Percentiles rank a stretch among this genome's conserved stretches.
Conservation (phyloP, 2,888 invertebrate species). For the Falcaria lacertinaria region DNA sequence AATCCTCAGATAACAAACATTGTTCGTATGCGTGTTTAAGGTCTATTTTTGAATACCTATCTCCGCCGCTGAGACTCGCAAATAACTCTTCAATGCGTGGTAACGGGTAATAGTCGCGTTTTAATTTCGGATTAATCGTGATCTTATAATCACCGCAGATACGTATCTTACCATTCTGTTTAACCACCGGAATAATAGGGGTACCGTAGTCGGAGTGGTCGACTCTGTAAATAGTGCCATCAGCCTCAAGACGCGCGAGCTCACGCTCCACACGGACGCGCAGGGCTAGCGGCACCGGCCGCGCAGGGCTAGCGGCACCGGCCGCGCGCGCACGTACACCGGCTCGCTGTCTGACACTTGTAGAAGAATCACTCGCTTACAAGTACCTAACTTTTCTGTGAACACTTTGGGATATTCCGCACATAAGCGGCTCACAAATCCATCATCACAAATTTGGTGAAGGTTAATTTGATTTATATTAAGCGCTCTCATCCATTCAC, state of each 20-base stretch:
- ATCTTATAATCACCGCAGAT: conserved; percentile 23
- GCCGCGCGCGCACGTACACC: conserved; percentile 12
- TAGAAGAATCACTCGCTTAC: conserved; percentile 10
- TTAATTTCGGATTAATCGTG: conserved; percentile 23
- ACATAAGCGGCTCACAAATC: conserved; percentile 2
- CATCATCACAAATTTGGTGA: conserved; percentile 3
- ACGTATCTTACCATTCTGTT: conserved; percentile 13
- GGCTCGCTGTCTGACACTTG: conserved; percentile 11
- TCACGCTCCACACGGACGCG: conserved; percentile 17
- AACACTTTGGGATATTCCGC: conserved; percentile 15
- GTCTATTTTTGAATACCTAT: conserved; percentile 18
- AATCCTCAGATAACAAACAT: conserved; percentile 5
- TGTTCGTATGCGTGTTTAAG: conserved; percentile 15
- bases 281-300: too few species aligned
- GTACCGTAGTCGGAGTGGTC: conserved; percentile 21
- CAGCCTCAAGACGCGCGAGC: conserved; percentile 13
- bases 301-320: too few species aligned
- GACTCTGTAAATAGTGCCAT: conserved; percentile 18
- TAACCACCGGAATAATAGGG: conserved; percentile 23
- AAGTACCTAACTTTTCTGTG: conserved; percentile 9
- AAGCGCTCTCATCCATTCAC: conserved; percentile 13
- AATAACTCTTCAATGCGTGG: conserved; percentile 26
- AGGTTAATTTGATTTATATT: conserved; percentile 12
- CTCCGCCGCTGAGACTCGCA: conserved; percentile 14
- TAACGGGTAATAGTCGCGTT: conserved; percentile 16